Evolutionary conservation across 2,113 vertebrate genomes (phyloP).

Genomic region (Dipodomys stephensi): DNA sequence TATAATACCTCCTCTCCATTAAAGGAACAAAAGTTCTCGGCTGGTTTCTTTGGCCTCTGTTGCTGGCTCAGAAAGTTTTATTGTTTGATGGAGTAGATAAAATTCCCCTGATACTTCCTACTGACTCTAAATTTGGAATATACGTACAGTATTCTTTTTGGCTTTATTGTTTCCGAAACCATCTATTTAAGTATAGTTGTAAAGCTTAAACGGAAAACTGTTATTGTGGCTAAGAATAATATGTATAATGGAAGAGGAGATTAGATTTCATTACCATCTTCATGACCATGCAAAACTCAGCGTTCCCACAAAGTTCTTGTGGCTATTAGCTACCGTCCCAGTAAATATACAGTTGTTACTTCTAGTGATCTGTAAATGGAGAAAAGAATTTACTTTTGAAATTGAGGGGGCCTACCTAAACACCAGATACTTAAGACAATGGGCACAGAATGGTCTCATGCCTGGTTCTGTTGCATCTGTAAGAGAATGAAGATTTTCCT

Average conservation of each 20-base stretch:
- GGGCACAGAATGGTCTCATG: background rate
- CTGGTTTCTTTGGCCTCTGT: constrained; percentile 24
- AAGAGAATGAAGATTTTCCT: background rate
- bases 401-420: background rate
- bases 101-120: constrained; percentile 70
- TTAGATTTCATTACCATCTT: constrained; percentile 51
- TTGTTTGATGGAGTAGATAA: constrained; percentile 77
- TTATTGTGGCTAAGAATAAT: constrained; percentile 70
- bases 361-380: constrained; percentile 16
- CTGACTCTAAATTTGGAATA: constrained; percentile 80
- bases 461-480: background rate
- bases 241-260: constrained; percentile 43
- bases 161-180: constrained; percentile 79
- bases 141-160: constrained; percentile 68
- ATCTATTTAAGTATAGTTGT: constrained; percentile 71
- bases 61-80: constrained; percentile 60
- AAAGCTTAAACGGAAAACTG: constrained; percentile 50
- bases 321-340: background rate
- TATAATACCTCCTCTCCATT: background rate
- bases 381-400: constrained; percentile 48
- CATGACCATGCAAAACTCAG: background rate
- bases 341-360: constrained; percentile 3
- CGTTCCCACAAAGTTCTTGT: background rate
- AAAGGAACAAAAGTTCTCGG: background rate
- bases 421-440: background rate